Conservation (phyloP, 2,888 invertebrate species). For the Amblyjoppa fuscipennis region DNA sequence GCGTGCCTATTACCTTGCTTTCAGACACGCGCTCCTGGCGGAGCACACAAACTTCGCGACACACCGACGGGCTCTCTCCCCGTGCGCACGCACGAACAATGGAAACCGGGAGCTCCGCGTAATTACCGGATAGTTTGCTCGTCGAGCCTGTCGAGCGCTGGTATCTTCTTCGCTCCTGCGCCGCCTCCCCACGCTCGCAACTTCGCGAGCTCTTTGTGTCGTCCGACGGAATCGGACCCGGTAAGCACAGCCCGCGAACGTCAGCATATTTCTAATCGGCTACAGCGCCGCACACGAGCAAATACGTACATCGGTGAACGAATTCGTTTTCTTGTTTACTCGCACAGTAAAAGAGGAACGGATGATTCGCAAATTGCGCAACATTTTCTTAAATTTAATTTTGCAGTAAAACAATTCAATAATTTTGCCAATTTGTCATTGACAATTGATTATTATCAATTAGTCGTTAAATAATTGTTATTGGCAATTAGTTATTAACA, state of each 20-base stretch:
- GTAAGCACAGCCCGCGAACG: constrained; percentile 1
- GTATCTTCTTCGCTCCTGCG: constrained; percentile 51
- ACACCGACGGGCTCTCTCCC: constrained; percentile 7
- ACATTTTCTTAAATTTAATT: too few relatives aligned
- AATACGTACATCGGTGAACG: not conserved
- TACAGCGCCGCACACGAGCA: not conserved
- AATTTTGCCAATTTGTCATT: too few relatives aligned
- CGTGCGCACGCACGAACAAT: constrained; percentile 73
- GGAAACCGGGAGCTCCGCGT: constrained; percentile 76
- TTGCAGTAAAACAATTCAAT: too few relatives aligned
- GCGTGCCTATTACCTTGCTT: constrained; percentile 71
- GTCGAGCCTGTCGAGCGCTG: constrained; percentile 60
- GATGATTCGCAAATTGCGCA: not conserved
- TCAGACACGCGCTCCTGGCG: constrained; percentile 9
- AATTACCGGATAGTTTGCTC: constrained; percentile 76
- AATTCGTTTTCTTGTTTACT: too few relatives aligned
- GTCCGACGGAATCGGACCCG: constrained; percentile 18
- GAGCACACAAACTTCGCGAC: constrained; percentile 20
- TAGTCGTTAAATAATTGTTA: too few relatives aligned
- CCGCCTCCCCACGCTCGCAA: constrained; percentile 5
- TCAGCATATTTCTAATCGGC: constrained; percentile 34
- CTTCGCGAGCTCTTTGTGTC: constrained; percentile 17
- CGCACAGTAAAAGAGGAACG: not conserved
- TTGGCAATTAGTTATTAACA: too few relatives aligned
- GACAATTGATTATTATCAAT: too few relatives aligned